Evolutionary conservation across 2,888 invertebrate genomes (phyloP).

Genomic region (Papilio gigon): DNA sequence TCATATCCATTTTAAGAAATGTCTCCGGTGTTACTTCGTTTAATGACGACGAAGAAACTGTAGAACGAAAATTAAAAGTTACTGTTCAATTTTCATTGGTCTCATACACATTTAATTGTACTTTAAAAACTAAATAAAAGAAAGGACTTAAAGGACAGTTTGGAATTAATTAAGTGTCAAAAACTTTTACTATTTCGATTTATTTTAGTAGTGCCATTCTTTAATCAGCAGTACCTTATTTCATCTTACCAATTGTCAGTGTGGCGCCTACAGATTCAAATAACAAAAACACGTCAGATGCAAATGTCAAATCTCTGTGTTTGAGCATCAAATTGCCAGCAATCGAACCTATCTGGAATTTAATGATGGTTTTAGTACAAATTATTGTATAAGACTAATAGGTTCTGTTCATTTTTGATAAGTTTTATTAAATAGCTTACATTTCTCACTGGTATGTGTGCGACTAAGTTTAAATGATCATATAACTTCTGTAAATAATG

Average conservation of each 20-base stretch:
- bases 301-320: constrained; percentile 85
- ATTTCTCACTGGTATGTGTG: constrained; percentile 83
- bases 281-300: constrained; percentile 84
- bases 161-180: too few species aligned
- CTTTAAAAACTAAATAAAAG: too few species aligned
- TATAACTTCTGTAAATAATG: constrained; percentile 79
- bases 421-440: constrained; percentile 43
- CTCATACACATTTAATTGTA: too few species aligned
- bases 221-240: too few species aligned
- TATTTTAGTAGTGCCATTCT: too few species aligned
- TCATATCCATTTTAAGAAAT: constrained; percentile 64
- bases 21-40: constrained; percentile 59
- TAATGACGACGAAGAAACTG: constrained; percentile 33
- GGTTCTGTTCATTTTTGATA: neutral
- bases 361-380: neutral
- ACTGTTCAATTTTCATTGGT: neutral
- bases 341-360: constrained; percentile 81
- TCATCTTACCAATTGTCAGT: constrained; percentile 75
- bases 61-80: constrained; percentile 1
- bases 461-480: constrained; percentile 84
- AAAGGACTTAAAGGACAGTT: too few species aligned
- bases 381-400: too few species aligned
- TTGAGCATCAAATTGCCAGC: constrained; percentile 87
- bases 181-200: too few species aligned
- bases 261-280: constrained; percentile 80